Evolutionary conservation across 2,797 vertebrate species (phyloP), one percentile per base, ranked within the genome.

Genomic region (Molothrus aeneus): DNA sequence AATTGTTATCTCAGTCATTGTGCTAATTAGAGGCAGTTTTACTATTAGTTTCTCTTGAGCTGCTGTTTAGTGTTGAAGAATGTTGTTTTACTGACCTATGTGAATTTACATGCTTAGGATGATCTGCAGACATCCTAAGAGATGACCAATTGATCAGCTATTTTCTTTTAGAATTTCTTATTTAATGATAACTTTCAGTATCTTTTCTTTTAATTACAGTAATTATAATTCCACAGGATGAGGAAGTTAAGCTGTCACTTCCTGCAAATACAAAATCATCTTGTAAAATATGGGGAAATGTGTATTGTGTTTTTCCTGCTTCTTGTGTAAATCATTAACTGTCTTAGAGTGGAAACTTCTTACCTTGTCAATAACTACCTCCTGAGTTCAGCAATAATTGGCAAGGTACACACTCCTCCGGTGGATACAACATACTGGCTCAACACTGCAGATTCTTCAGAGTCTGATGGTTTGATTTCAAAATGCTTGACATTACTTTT

Each of bases 321-420:
- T 80, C 71, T 82, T 15, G 6, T 59, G 54, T 61, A 88, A 80
- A 80, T 53, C 0, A 8, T 69, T 60, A 83, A 57, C 50, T 83
- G 54, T 93, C 75, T 47, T 57, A 73, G 57, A 54, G 63, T 81
- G 42, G 63, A 70, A 94, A 60, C 48, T 80, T 70, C 60, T 72
- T 88, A 83, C 75, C 88, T 91, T 90, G 93, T 80, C 80, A 92
- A 38, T 93, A 94, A 84, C 93, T 96, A 97, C 95, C 95, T 97
- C 95, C 80, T 24, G 51, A 94, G 51, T 72, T 75, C 2, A 83
- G 95, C 91, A 96, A 94, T 95, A 95, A 93, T 86, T 92, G 92
- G 89, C 89, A 96, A 94, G 85, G 83, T 88, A 25, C 6, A 56
- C 40, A 0, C 40, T 90, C 13, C 57, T 84, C 48, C 7, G 11